Evolutionary conservation across 2,113 vertebrate species (phyloP).

Genomic region (Cavia aperea): DNA sequence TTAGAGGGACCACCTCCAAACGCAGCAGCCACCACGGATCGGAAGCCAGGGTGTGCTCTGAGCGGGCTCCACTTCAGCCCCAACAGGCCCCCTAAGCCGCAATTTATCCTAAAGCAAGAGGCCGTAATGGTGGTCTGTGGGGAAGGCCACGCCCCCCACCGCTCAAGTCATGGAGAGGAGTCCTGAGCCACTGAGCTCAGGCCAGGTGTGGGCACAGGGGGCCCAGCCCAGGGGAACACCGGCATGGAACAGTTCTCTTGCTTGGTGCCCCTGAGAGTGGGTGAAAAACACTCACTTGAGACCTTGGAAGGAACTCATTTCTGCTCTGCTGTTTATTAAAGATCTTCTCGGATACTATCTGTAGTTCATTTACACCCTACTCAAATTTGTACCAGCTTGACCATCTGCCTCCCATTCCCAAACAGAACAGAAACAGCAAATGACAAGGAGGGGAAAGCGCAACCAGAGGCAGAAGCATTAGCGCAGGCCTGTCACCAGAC

Average conservation of each 20-base stretch:
- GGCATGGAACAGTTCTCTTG: fast-evolving
- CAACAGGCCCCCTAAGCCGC: not conserved
- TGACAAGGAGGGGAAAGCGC: fast-evolving
- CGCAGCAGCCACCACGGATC: fast-evolving
- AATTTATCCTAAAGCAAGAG: not conserved
- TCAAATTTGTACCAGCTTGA: not conserved
- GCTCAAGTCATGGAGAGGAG: not conserved
- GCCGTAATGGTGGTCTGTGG: slow-evolving; percentile 11
- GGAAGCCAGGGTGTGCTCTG: not conserved
- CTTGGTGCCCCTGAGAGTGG: not conserved
- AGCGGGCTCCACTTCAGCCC: not conserved
- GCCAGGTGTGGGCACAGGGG: not conserved
- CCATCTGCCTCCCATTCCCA: not conserved
- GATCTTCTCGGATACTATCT: not conserved
- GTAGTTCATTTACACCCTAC: not conserved
- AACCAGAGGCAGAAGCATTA: not conserved
- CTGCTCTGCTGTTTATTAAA: not conserved
- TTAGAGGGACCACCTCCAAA: not conserved
- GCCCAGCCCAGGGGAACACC: not conserved
- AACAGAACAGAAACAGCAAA: not conserved
- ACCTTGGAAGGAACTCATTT: not conserved
- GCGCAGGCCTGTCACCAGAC: fast-evolving
- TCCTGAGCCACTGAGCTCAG: not conserved
- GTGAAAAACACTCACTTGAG: not conserved
- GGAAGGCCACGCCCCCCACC: not conserved